phyloP scores from a whole-genome alignment of 2,113 vertebrate genomes.

The Oncorhynchus tshawytscha region DNA sequence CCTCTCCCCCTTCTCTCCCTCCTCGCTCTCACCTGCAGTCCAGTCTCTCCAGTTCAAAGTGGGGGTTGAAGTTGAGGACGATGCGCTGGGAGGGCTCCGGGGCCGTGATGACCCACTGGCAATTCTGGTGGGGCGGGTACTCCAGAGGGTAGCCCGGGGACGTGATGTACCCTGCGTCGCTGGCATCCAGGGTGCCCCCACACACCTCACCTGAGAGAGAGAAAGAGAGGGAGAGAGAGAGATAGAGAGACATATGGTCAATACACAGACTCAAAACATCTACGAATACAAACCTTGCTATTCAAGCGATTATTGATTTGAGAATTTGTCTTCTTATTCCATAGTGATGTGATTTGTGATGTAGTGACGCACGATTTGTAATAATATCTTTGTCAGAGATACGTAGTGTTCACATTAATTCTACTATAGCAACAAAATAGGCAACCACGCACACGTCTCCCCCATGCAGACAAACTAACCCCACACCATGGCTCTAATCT shows the following conservation, averaged over 20 bases:
- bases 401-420: no score
- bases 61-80: constrained; percentile 98
- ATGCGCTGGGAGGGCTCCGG: constrained; percentile 92
- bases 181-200: constrained; percentile 88
- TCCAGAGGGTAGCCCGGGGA: constrained; percentile 95
- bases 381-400: no score
- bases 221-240: constrained; percentile 11
- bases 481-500: constrained; percentile 66
- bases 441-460: no score
- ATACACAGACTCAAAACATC: no score
- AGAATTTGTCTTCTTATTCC: no score
- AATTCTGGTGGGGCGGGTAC: constrained; percentile 96
- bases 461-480: not conserved
- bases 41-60: constrained; percentile 96
- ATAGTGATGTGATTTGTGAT: no score
- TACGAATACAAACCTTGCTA: no score
- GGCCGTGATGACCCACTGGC: constrained; percentile 93
- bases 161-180: constrained; percentile 93
- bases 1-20: not conserved
- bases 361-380: no score
- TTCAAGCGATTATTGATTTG: no score
- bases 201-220: constrained; percentile 73
- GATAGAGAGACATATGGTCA: no score
- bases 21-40: constrained; percentile 87
- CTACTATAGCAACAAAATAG: no score